A percentile compares a stretch with the other conserved stretches of the same genome.
Evolutionary conservation across 2,888 invertebrate genomes (phyloP).

Genomic region (Drosophila setosimentum): DNA sequence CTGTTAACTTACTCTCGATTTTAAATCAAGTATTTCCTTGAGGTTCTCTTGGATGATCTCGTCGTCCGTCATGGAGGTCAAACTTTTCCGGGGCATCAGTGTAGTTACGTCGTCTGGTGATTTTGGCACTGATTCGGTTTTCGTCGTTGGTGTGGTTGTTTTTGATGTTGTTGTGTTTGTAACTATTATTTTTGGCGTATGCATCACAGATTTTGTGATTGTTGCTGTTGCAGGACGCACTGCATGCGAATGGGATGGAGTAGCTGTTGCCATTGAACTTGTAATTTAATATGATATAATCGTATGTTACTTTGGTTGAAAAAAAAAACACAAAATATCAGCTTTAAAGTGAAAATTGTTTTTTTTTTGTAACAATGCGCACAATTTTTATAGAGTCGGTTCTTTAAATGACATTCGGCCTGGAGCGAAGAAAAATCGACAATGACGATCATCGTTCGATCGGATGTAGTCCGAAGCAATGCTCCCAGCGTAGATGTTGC

Average conservation of each 20-base stretch:
- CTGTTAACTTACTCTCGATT: slow-evolving; percentile 77
- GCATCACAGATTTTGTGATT: not conserved
- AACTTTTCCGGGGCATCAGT: slow-evolving; percentile 54
- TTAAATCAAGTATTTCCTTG: slow-evolving; percentile 79
- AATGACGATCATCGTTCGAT: slow-evolving; percentile 55
- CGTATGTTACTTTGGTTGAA: not conserved
- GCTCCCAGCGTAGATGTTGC: slow-evolving; percentile 10
- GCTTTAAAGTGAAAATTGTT: not conserved
- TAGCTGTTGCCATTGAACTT: slow-evolving; percentile 14
- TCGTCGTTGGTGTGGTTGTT: slow-evolving; percentile 7
- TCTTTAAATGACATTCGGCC: slow-evolving; percentile 10
- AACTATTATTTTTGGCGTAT: slow-evolving; percentile 28
- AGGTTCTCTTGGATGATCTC: slow-evolving; percentile 80
- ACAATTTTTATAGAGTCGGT: not conserved
- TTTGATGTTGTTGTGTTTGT: slow-evolving; percentile 15
- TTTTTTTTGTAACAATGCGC: not conserved
- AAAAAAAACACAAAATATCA: not conserved
- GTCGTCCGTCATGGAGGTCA: slow-evolving; percentile 78
- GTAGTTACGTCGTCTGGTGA: slow-evolving; percentile 40
- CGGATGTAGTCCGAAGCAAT: slow-evolving; percentile 38
- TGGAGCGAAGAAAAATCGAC: slow-evolving; percentile 19
- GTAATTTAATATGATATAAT: not conserved
- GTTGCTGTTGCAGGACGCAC: not conserved
- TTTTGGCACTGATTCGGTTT: slow-evolving; percentile 34
- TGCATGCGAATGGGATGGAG: not conserved